These are phyloP conservation scores for Macrophya alboannulata DNA, from an alignment of 2,888 invertebrate genomes.

Conservation along the genomic window DNA sequence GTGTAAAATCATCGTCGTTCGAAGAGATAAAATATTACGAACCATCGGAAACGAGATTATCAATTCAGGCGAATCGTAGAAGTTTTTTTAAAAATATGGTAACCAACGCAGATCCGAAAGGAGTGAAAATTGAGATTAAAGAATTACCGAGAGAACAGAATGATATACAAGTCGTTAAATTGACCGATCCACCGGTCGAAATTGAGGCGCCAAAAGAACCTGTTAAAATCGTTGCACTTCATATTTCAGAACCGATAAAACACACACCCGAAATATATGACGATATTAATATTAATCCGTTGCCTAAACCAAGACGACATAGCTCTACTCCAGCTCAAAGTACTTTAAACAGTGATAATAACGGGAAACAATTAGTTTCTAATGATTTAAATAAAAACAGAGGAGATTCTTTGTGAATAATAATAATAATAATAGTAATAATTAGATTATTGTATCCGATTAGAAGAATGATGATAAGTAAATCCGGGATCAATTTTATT, in stretches of 20 bases:
- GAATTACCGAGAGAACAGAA: conserved; percentile 74
- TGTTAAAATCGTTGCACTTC: conserved; percentile 80
- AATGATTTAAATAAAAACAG: conserved; percentile 59
- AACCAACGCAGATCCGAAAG: conserved; percentile 63
- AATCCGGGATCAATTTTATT: neutral
- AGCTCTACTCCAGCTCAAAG: conserved; percentile 61
- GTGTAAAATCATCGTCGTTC: neutral
- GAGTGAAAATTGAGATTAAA: conserved; percentile 70
- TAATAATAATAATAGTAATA: conserved; percentile 16
- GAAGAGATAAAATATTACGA: conserved; percentile 57
- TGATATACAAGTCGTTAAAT: conserved; percentile 72
- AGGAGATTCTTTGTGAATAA: conserved; percentile 67
- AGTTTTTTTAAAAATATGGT: conserved; percentile 73
- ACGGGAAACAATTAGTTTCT: neutral
- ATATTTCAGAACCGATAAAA: conserved; percentile 81
- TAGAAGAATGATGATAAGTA: neutral
- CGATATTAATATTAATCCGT: conserved; percentile 78
- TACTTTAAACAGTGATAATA: conserved; percentile 56
- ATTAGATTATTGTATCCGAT: neutral
- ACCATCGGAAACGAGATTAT: conserved; percentile 63
- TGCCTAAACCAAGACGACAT: conserved; percentile 83
- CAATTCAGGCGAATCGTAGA: conserved; percentile 71
- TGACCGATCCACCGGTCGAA: conserved; percentile 69
- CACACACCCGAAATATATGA: conserved; percentile 72
- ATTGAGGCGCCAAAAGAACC: conserved; percentile 67